Evolutionary conservation across 1,140 invertebrate genomes (phyloP).

Genomic region (Drosophila leontia): DNA sequence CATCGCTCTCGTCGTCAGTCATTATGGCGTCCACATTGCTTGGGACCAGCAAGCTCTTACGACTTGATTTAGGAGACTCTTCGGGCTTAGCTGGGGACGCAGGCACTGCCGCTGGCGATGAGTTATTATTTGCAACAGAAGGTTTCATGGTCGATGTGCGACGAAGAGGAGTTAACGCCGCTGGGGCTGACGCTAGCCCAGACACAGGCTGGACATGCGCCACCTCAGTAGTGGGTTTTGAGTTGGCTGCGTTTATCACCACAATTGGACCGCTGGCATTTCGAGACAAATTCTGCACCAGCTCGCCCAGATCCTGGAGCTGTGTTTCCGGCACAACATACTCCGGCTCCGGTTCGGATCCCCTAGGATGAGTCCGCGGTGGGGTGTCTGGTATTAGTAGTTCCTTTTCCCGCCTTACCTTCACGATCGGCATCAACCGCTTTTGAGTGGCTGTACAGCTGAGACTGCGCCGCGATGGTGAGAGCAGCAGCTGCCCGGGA

Average conservation of each 20-base stretch:
- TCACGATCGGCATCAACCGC: slow-evolving; percentile 12
- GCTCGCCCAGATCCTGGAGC: slow-evolving; percentile 18
- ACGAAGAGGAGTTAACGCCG: background rate
- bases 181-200: background rate
- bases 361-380: background rate
- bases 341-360: slow-evolving; percentile 27
- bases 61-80: slow-evolving; percentile 7
- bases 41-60: background rate
- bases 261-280: slow-evolving; percentile 29
- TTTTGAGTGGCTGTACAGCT: background rate
- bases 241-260: slow-evolving; percentile 14
- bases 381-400: slow-evolving; percentile 30
- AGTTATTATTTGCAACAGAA: background rate
- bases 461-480: slow-evolving; percentile 8
- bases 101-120: background rate
- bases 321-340: slow-evolving; percentile 66
- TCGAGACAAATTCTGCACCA: slow-evolving; percentile 39
- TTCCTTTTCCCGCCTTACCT: slow-evolving; percentile 1
- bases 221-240: background rate
- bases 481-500: slow-evolving; percentile 34
- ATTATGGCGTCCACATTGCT: slow-evolving; percentile 41
- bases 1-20: slow-evolving; percentile 69
- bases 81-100: slow-evolving; percentile 6
- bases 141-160: background rate
- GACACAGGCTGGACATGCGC: background rate